These are phyloP conservation scores for Drosophila burlai DNA, from an alignment of 1,140 invertebrate species.

Conservation along the genomic window DNA sequence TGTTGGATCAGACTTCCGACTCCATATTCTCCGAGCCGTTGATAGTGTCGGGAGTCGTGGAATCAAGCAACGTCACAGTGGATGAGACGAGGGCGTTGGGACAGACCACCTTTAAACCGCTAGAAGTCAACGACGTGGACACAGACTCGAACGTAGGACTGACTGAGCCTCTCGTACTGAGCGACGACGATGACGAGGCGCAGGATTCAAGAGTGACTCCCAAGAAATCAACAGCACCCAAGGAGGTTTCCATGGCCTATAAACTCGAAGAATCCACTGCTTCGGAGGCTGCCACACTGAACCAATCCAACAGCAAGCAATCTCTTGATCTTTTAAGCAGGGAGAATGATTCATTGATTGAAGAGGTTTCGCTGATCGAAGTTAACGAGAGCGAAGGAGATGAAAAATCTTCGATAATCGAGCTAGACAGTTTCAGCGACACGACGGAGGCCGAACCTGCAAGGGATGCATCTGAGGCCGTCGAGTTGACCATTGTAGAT, in stretches of 20 bases:
- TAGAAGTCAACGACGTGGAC: slow-evolving; percentile 24
- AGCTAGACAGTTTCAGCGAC: slow-evolving; percentile 10
- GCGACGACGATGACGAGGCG: slow-evolving; percentile 53
- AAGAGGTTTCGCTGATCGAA: slow-evolving; percentile 36
- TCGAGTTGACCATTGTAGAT: not conserved
- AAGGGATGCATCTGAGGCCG: not conserved
- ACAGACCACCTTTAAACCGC: not conserved
- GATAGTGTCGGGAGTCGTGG: slow-evolving; percentile 46
- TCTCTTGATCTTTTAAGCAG: too few relatives aligned
- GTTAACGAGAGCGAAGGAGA: slow-evolving; percentile 7
- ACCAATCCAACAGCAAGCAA: not conserved
- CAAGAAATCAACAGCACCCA: not conserved
- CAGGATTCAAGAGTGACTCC: not conserved
- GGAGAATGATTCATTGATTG: not conserved
- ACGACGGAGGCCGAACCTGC: not conserved
- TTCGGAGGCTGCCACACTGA: not conserved
- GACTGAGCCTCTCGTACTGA: slow-evolving; percentile 55
- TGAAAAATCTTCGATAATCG: slow-evolving; percentile 2
- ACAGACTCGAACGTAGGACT: slow-evolving; percentile 56
- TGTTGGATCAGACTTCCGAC: slow-evolving; percentile 70
- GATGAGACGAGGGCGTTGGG: slow-evolving; percentile 47
- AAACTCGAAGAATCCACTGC: not conserved
- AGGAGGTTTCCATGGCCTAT: slow-evolving; percentile 6
- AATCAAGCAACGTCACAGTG: slow-evolving; percentile 54
- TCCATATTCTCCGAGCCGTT: slow-evolving; percentile 64